Evolutionary conservation across 2,113 vertebrate species (phyloP), one percentile per base, ranked within the genome.

Genomic region (Climacteris rufus): DNA sequence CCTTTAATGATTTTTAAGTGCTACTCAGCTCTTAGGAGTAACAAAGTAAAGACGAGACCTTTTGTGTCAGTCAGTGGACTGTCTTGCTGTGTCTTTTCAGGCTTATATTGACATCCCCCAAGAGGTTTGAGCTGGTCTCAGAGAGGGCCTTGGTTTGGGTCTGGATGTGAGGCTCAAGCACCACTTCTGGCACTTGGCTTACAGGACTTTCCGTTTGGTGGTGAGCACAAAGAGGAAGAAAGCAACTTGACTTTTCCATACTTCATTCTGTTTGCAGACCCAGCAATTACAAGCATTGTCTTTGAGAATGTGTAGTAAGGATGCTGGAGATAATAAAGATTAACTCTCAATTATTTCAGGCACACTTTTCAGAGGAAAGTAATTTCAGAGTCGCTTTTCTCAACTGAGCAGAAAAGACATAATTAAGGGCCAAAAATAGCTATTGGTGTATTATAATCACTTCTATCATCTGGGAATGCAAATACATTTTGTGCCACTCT

Each of bases 371-470:
- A 68, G 56, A 90, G 64, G 52, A 80, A 85, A 93, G 21, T 81
- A 42, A 90, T 92, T 77, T 71, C 76, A 74, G 85, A 92, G 52
- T n/a, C 0, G 0, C 56, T 81, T 83, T 89, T 90, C 35, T 71
- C 42, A 86, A 6, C 79, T 60, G 76, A 90, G 64, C 40, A 82
- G 85, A 74, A 93, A 93, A 93, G 30, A 96, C 93, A 77, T 83
- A 91, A 95, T 90, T 83, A 66, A 52, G 79, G 49, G 60, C 83
- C 71, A 83, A 90, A 95, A 93, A 82, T 88, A 96, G 64, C 60
- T 87, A n/a, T 53, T 93, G 80, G 49, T 89, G 20, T 88, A 25
- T 93, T 89, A 37, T 23, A 90, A 95, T 80, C 65, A 21, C 7
- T 79, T 91, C 74, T 87, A 1, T 65, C 70, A 91, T 71, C 74